These are phyloP conservation scores for Patiria miniata DNA, from an alignment of 35 echinoderm and acorn worm genomes.

Conservation along the genomic window DNA sequence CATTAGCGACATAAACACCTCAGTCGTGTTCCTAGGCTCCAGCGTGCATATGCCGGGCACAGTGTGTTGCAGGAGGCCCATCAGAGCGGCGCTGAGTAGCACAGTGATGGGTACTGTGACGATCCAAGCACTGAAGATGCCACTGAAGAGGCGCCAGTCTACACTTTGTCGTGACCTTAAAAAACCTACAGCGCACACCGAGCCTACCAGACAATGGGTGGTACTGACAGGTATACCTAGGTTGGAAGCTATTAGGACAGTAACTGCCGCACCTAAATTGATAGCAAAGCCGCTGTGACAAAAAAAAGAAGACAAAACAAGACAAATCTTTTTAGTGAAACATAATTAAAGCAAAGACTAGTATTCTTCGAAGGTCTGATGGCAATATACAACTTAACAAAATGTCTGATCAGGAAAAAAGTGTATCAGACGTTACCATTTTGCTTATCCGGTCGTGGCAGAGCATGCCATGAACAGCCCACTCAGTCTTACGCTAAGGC, in stretches of 20 bases:
- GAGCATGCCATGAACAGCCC: too few species aligned
- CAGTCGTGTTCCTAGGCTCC: conserved; percentile 5
- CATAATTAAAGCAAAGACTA: too few species aligned
- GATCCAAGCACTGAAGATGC: conserved; percentile 64
- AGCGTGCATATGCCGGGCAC: conserved; percentile 18
- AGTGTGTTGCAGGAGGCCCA: conserved; percentile 65
- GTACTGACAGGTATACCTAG: conserved; percentile 73
- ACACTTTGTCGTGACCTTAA: conserved; percentile 41
- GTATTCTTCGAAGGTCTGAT: too few species aligned
- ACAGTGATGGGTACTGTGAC: conserved; percentile 61
- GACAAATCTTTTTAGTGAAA: too few species aligned
- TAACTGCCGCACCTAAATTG: conserved; percentile 67
- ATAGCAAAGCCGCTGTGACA: conserved; percentile 67
- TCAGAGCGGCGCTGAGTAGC: conserved; percentile 59
- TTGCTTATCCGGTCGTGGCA: too few species aligned
- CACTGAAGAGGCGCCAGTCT: conserved; percentile 68
- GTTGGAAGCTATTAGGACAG: conserved; percentile 73
- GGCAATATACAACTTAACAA: too few species aligned
- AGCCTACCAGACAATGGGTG: conserved; percentile 75
- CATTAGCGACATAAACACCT: not conserved
- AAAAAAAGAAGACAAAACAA: not conserved
- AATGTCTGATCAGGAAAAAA: too few species aligned
- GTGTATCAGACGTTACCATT: too few species aligned
- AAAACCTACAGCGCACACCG: conserved; percentile 62
- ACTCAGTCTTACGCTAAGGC: too few species aligned